Evolutionary conservation across 2,888 invertebrate species (phyloP), one percentile per base, ranked within the genome.

Genomic region (Dasysyrphus albostriatus): DNA sequence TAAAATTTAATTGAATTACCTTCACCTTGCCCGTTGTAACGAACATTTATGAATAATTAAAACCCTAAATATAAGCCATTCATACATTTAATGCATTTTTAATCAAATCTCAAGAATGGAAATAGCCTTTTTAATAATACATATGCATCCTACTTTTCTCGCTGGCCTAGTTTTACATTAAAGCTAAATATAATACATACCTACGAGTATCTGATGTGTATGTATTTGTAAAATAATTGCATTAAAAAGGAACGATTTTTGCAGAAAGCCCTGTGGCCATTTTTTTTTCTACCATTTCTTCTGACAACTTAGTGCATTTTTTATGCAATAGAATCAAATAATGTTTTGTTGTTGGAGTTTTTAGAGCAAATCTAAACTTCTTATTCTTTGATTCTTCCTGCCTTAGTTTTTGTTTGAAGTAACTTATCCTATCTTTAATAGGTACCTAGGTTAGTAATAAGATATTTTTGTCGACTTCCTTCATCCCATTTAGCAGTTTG

Each of bases 51-150:
- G 59, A 76, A 81, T 76, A 69, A 37, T n/a, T 10, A 54, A 69
- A 61, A 10, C 65, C 29, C 58, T 42, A 39, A 70, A 37, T 29
- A 39, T 76, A 59, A 65, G 12, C 34, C 56, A 77, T 81, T 85
- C 69, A 82, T 73, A 44, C 44, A 74, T 47, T 85, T 82, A 77
- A 73, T 82, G 76, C 77, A 85, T 85, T 82, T 82, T 82, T 81
- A 85, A 85, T 85, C 85, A 73, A 81, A 81, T 81, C 56, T 51
- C 59, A 54, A 54, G 72, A 72, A 75, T 80, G 75, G 56, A 59
- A 76, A 70, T 76, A 76, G 70, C 67, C 72, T 42, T 49, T 56
- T 84, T 44, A 84, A 84, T 80, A 76, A 85, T 73, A 47, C 69
- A 77, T n/a, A n/a, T 77, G 24, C 47, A 69, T 51, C 67, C 59